Percentiles rank a stretch among this genome's conserved stretches.
Evolutionary conservation across 1,140 invertebrate genomes (phyloP).

Genomic region (Trypoxylus dichotomus): DNA sequence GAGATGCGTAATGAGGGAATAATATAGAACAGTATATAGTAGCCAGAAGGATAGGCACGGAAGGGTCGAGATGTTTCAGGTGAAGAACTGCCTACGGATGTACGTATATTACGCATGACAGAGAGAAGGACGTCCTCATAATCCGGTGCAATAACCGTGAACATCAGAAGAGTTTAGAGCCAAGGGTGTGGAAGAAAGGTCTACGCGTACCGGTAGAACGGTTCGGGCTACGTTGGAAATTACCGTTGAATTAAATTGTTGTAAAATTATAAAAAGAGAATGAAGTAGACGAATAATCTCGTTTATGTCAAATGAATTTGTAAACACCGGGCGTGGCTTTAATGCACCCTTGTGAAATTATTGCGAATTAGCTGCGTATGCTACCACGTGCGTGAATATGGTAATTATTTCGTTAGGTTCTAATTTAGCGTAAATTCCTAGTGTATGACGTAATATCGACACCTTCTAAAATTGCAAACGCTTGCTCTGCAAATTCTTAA

Average conservation of each 20-base stretch:
- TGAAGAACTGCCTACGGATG: neutral
- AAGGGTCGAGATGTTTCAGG: neutral
- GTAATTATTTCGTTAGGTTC: too few relatives aligned
- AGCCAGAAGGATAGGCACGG: neutral
- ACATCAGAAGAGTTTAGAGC: neutral
- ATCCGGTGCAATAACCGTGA: conserved; percentile 18
- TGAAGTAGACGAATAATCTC: neutral
- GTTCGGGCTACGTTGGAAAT: neutral
- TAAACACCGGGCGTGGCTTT: too few relatives aligned
- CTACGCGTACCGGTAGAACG: neutral
- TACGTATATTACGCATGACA: conserved; percentile 10
- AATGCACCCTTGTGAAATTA: too few relatives aligned
- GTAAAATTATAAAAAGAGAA: neutral
- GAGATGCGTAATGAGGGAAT: neutral
- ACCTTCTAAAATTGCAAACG: too few relatives aligned
- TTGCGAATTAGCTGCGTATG: too few relatives aligned
- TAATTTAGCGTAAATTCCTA: too few relatives aligned
- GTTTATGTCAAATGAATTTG: neutral
- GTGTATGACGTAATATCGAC: too few relatives aligned
- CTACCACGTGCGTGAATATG: too few relatives aligned
- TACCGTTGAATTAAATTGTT: neutral
- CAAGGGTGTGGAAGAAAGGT: conserved; percentile 3
- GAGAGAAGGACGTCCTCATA: conserved; percentile 6
- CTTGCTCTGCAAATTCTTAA: too few relatives aligned
- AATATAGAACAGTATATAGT: neutral